These are phyloP conservation scores for Alloscopus bannaensis DNA, from an alignment of 2,888 invertebrate genomes.

Conservation along the genomic window DNA sequence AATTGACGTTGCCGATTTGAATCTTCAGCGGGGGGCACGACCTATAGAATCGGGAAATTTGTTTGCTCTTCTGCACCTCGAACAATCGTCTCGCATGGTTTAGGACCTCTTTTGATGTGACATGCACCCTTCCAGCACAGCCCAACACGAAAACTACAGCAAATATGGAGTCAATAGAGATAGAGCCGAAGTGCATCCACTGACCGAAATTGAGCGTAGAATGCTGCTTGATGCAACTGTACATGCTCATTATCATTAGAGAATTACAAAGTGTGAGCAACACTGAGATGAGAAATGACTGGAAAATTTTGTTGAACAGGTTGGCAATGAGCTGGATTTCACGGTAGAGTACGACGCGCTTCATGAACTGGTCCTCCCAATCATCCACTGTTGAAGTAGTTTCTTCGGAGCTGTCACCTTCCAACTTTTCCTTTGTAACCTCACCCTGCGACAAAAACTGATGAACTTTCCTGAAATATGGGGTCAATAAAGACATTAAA, in stretches of 20 bases:
- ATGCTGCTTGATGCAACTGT: constrained; percentile 4
- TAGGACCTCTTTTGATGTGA: background rate
- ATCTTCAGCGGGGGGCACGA: background rate
- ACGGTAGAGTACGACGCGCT: background rate
- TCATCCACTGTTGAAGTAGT: background rate
- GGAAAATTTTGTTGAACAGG: background rate
- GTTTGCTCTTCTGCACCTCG: background rate
- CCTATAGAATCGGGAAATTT: background rate
- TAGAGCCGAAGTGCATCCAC: background rate
- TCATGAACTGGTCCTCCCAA: background rate
- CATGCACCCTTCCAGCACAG: background rate
- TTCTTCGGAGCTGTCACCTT: too few relatives aligned
- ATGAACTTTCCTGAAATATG: too few relatives aligned
- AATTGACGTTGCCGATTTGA: background rate
- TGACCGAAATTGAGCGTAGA: background rate
- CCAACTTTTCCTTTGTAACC: too few relatives aligned
- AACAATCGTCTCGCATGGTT: too few relatives aligned
- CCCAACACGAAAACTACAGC: background rate
- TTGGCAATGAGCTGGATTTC: background rate
- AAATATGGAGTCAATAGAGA: background rate
- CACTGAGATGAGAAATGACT: background rate
- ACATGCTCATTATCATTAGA: background rate
- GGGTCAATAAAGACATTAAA: too few relatives aligned
- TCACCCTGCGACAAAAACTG: too few relatives aligned
- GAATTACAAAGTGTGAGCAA: background rate